These are phyloP conservation scores for Danio kyathit DNA, from an alignment of 2,797 vertebrate species.

Conservation along the genomic window DNA sequence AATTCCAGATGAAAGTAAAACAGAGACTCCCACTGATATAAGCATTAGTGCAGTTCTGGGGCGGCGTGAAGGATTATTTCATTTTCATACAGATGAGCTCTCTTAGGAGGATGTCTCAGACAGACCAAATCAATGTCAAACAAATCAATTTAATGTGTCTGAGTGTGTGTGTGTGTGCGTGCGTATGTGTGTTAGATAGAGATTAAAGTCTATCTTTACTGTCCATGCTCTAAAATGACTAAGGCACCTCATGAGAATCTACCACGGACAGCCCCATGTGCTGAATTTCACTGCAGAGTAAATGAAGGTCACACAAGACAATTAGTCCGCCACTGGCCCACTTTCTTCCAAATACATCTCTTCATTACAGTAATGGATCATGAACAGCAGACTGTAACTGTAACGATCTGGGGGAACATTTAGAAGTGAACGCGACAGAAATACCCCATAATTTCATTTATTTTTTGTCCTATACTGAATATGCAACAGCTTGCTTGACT, in stretches of 20 bases:
- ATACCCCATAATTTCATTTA: conserved; percentile 67
- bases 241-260: conserved; percentile 53
- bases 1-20: conserved; percentile 42
- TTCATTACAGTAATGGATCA: conserved; percentile 59
- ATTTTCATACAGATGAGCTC: conserved; percentile 62
- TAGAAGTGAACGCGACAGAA: conserved; percentile 65
- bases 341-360: conserved; percentile 61
- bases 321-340: conserved; percentile 68
- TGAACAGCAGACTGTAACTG: conserved; percentile 50
- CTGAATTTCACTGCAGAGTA: conserved; percentile 65
- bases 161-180: background rate
- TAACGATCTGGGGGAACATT: conserved; percentile 9
- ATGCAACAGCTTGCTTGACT: conserved; percentile 66
- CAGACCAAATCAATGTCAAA: conserved; percentile 60
- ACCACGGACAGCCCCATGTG: conserved; percentile 55
- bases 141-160: conserved; percentile 64
- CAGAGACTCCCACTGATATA: conserved; percentile 54
- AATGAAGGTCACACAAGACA: conserved; percentile 75
- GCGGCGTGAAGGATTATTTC: conserved; percentile 50
- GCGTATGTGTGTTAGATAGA: conserved; percentile 22
- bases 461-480: conserved; percentile 70
- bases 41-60: conserved; percentile 27
- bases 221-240: conserved; percentile 56
- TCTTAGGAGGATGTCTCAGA: conserved; percentile 40
- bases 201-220: conserved; percentile 49